Base-by-base conservation (phyloP, 2,888 invertebrate species). In the Rhopalosiphum nymphaeae region DNA sequence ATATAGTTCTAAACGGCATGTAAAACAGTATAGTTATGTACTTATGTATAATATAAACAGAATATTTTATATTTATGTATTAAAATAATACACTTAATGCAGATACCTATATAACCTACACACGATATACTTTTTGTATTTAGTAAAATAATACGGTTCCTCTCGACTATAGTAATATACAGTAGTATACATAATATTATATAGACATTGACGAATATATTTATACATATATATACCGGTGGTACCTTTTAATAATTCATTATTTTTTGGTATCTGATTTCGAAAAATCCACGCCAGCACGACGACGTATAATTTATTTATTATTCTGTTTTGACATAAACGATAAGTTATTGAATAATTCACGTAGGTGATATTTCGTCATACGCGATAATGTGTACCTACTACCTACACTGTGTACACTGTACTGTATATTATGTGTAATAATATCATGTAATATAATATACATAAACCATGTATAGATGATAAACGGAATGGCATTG, bases 301-400 rank as follows among this genome's bases (percentile, higher is more conserved):
- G 44, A 56, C 13, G 26, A 7, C 42, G 36, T 36, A 78, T 78
- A 78, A 78, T 78, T 21, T 78, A 78, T 78, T 36, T 78, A 78
- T 78, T 36, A 78, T 78, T 78, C 36, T 3, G 9, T 78, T 78
- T 78, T 78, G 21, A 49, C 49, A 89, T 57, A 57, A 89, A 42
- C 42, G 89, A 89, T 42, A 42, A 57, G 56, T 56, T 89, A 53
- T 56, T 89, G 89, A 89, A 89, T 89, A 56, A 89, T 89, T 89
- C 89, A 89, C 89, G 26, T 26, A 5, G 29, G 5, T 29, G 56
- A 42, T 44, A n/a, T 57, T 44, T 89, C 56, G 42, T 89, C 36
- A 53, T 89, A 36, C 78, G 36, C 78, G 36, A 78, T 78, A 78
- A 78, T 36, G 9, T 78, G 78, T 36, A 53, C 21, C 53, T 53